Evolutionary conservation across 2,113 vertebrate genomes (phyloP).

Genomic region (Tylochromis polylepis): DNA sequence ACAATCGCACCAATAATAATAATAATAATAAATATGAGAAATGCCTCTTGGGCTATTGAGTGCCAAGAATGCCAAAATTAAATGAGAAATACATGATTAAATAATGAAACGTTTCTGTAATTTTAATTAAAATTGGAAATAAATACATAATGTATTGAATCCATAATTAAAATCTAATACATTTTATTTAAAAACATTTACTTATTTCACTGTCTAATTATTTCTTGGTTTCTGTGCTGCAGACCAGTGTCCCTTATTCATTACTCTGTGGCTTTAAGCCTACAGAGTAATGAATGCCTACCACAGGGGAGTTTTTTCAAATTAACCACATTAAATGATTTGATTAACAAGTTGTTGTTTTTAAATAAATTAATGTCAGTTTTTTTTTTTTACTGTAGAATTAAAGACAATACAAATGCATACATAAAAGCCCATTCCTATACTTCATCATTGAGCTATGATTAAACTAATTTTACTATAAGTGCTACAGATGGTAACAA

Average conservation of each 20-base stretch:
- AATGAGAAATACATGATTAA: not conserved
- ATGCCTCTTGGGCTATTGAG: not conserved
- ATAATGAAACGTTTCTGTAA: not conserved
- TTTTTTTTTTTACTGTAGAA: not conserved
- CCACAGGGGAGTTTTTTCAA: not conserved
- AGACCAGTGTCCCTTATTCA: not conserved
- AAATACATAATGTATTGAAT: not conserved
- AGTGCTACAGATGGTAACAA: not conserved
- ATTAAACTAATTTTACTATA: not conserved
- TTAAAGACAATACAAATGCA: not conserved
- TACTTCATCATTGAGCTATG: not conserved
- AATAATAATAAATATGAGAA: not conserved
- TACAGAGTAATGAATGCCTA: not conserved
- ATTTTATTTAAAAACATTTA: not conserved
- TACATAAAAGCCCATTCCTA: not conserved
- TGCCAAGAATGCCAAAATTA: not conserved
- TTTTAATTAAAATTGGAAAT: not conserved
- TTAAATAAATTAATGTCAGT: not conserved
- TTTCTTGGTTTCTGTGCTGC: not conserved
- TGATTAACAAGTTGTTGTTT: not conserved
- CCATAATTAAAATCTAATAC: not conserved
- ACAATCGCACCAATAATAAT: not conserved
- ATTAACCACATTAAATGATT: not conserved
- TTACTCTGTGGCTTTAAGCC: not conserved
- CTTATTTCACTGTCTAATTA: not conserved